Conservation (phyloP, 2,113 vertebrate species). For the Megaptera novaeangliae region DNA sequence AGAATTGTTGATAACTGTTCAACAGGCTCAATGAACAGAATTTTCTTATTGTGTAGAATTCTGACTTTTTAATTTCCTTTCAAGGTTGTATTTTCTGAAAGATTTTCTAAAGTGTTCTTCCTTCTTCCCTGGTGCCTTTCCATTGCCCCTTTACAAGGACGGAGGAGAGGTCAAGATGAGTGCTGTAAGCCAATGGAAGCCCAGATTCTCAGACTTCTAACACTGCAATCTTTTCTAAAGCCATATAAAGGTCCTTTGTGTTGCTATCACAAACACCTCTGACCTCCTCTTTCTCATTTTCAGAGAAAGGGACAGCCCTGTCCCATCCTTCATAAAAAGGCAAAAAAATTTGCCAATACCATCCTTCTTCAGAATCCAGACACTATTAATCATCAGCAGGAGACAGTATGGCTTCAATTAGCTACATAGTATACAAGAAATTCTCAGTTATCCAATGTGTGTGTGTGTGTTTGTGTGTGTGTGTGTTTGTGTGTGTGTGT, state of each 20-base stretch:
- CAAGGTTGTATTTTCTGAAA: constrained; percentile 49
- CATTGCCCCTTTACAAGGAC: not conserved
- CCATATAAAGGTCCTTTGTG: constrained; percentile 64
- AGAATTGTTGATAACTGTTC: constrained; percentile 81
- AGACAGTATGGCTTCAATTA: constrained; percentile 73
- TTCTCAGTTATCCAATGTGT: constrained; percentile 28
- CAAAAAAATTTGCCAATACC: constrained; percentile 32
- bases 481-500: not conserved
- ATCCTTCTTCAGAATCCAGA: constrained; percentile 66
- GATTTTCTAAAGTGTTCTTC: constrained; percentile 33
- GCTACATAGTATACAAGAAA: constrained; percentile 42
- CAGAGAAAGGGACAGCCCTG: constrained; percentile 64
- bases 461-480: not conserved
- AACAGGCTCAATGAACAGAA: constrained; percentile 69
- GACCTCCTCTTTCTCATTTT: constrained; percentile 71
- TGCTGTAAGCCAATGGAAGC: not conserved
- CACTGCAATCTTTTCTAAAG: not conserved
- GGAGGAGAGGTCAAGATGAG: not conserved
- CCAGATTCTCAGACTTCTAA: not conserved
- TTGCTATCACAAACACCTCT: constrained; percentile 72
- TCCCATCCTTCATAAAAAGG: constrained; percentile 69
- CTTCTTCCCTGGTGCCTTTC: constrained; percentile 16
- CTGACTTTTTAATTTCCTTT: constrained; percentile 60
- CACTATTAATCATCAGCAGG: constrained; percentile 67
- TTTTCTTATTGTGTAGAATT: constrained; percentile 63